These are phyloP conservation scores for Campoplex capitator DNA, from an alignment of 2,888 invertebrate species.

Conservation along the genomic window DNA sequence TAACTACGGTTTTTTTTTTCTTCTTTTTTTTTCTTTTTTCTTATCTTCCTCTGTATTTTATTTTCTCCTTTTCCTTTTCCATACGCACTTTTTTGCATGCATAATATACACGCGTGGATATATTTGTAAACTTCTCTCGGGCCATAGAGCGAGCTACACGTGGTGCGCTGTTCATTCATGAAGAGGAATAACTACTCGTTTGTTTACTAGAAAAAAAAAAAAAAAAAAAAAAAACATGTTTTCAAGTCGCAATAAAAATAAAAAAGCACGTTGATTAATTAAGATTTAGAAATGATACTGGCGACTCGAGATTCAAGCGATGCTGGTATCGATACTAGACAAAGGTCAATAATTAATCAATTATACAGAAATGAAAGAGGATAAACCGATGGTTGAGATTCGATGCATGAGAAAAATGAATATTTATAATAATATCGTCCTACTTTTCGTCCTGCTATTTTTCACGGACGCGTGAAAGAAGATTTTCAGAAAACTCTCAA, in stretches of 20 bases:
- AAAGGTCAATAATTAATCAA: slow-evolving; percentile 1
- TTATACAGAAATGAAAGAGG: background rate
- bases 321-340: background rate
- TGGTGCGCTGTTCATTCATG: slow-evolving; percentile 12
- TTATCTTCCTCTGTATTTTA: background rate
- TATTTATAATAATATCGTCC: background rate
- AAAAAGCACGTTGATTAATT: background rate
- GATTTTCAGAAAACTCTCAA: background rate
- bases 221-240: background rate
- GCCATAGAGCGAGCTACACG: background rate
- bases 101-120: background rate
- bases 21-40: no score
- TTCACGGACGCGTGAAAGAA: background rate
- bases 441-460: background rate
- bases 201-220: no score
- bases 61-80: slow-evolving; percentile 2
- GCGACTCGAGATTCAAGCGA: background rate
- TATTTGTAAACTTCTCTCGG: background rate
- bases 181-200: background rate
- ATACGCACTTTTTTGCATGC: slow-evolving; percentile 13
- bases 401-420: background rate
- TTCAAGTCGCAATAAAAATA: background rate
- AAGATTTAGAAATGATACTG: background rate
- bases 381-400: background rate
- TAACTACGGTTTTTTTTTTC: slow-evolving; percentile 12